These are phyloP conservation scores for Caenorhabditis doughertyi DNA, from an alignment of 2,888 invertebrate species.

Conservation along the genomic window DNA sequence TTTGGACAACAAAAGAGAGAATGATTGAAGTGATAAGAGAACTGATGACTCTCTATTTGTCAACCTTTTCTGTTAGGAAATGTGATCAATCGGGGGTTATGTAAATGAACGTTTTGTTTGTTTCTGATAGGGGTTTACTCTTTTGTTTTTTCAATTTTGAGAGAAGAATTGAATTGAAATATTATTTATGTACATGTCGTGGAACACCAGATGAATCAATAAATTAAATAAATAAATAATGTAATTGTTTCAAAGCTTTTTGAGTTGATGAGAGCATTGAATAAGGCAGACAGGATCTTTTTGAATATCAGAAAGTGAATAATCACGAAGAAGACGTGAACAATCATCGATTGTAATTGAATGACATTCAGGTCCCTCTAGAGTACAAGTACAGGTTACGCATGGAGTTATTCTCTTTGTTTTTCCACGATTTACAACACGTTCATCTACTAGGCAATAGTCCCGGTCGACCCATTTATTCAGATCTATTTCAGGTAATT, in stretches of 20 bases:
- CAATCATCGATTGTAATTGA: conserved; percentile 77
- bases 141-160: no score
- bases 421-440: conserved; percentile 80
- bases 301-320: conserved; percentile 47
- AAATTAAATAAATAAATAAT: conserved; percentile 27
- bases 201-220: conserved; percentile 30
- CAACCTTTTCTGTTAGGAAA: background rate
- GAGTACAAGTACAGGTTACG: conserved; percentile 82
- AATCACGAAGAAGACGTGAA: conserved; percentile 48
- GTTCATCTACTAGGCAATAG: conserved; percentile 81
- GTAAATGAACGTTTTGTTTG: conserved; percentile 48
- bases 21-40: conserved; percentile 57
- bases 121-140: background rate
- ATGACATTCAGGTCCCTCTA: conserved; percentile 82
- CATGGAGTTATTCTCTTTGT: conserved; percentile 82
- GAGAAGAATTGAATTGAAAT: no score
- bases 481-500: conserved; percentile 79
- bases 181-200: conserved; percentile 51
- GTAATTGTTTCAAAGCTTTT: conserved; percentile 40
- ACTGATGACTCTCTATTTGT: background rate
- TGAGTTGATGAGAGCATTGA: conserved; percentile 68
- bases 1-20: conserved; percentile 3
- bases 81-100: conserved; percentile 43
- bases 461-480: conserved; percentile 82
- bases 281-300: conserved; percentile 72